Base-by-base conservation (phyloP, 2,888 invertebrate genomes). In the Ichneumon xanthorius region DNA sequence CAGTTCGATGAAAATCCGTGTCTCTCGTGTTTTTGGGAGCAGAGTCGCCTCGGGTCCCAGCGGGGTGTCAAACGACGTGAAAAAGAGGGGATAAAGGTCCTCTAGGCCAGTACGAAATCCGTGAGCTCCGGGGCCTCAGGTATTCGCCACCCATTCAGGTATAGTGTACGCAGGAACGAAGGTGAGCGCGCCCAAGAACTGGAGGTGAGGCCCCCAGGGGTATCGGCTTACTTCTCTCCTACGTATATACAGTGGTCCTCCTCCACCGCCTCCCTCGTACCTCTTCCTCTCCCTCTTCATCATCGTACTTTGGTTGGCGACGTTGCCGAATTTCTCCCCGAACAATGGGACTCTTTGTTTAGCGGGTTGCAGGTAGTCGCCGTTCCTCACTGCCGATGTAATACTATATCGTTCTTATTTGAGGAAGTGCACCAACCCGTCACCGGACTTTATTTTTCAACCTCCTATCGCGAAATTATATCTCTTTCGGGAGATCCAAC, bases 321-420 rank as follows among this genome's bases (percentile, higher is more conserved):
- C 90, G 92, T 92, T 92, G 92, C 92, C 91, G 88, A 92, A 92
- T 91, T 92, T 92, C 89, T 82, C 77, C 80, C 86, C 84, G 85
- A 87, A 92, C 90, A 90, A 89, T 90, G 87, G 33, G 80, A 85
- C 85, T 83, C 87, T 88, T 88, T 88, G 87, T 86, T 84, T 63
- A 82, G 73, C 73, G 63, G 55, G 37, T 82, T 73, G 80, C 79
- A 80, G 82, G 87, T 81, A 82, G 81, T 40, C 71, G 37, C 71
- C 50, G 53, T 58, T 73, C 19, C 22, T 40, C 5, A n/a, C 26
- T 11, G 14, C 30, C 65, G 16, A 53, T 65, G 67, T 67, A 77
- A 77, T 55, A 67, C 77, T 77, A 77, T 67, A 77, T 67, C 77
- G 77, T 50, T 67, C 6, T 67, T 77, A 77, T 77, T 77, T 77